Evolutionary conservation across 1,140 invertebrate genomes (phyloP).

Genomic region (Calosoma granatense): DNA sequence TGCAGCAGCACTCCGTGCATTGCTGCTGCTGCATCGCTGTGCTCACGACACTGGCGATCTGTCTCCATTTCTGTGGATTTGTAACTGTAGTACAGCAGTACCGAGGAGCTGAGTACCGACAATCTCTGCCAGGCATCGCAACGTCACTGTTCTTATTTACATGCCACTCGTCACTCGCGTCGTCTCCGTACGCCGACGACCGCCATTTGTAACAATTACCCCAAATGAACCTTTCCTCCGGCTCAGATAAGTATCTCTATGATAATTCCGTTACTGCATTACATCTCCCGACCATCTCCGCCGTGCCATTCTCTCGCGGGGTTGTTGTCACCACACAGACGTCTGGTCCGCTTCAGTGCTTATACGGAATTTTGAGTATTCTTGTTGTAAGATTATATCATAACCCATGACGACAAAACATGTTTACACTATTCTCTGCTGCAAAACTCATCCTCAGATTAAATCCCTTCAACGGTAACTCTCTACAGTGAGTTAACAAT

Average conservation of each 20-base stretch:
- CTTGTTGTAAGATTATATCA: too few species aligned
- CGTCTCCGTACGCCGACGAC: background rate
- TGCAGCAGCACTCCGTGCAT: background rate
- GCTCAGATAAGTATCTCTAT: background rate
- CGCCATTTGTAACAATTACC: conserved; percentile 1
- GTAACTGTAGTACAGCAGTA: background rate
- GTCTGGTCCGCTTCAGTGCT: too few species aligned
- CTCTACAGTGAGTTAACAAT: too few species aligned
- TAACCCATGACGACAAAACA: too few species aligned
- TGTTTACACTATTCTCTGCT: too few species aligned
- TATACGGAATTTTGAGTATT: too few species aligned
- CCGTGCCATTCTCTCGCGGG: too few species aligned
- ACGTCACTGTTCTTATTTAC: background rate
- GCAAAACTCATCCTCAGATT: too few species aligned
- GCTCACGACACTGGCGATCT: background rate
- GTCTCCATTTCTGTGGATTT: background rate
- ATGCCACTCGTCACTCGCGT: background rate
- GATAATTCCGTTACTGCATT: background rate
- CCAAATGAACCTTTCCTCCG: background rate
- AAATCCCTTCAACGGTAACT: too few species aligned
- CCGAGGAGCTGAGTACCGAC: too few species aligned
- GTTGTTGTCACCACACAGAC: too few species aligned
- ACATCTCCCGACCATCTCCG: too few species aligned
- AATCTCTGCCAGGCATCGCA: background rate
- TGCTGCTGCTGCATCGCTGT: background rate